These are phyloP conservation scores for Arctia plantaginis DNA, from an alignment of 2,888 invertebrate genomes.

Conservation along the genomic window DNA sequence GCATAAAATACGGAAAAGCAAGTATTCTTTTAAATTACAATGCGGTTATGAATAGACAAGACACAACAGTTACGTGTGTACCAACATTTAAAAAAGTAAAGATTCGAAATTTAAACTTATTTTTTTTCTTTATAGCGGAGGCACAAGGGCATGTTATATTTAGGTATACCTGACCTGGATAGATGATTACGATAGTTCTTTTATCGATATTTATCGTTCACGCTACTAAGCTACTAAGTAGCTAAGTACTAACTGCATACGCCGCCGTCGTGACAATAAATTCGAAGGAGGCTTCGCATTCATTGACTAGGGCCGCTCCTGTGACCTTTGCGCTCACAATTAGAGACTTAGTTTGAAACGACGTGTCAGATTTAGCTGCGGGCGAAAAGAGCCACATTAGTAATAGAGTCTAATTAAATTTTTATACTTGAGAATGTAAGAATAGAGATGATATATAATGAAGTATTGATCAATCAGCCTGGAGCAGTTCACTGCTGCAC, in stretches of 20 bases:
- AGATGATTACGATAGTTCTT: not conserved
- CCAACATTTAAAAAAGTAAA: too few species aligned
- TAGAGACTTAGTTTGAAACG: constrained; percentile 26
- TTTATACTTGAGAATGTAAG: not conserved
- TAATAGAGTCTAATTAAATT: not conserved
- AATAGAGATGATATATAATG: too few species aligned
- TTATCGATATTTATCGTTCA: constrained; percentile 17
- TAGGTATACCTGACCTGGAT: not conserved
- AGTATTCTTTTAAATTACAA: not conserved
- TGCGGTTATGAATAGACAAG: too few species aligned
- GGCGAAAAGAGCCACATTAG: not conserved
- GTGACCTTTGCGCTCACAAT: constrained; percentile 42
- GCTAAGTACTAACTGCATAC: constrained; percentile 59
- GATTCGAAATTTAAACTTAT: too few species aligned
- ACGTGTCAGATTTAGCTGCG: not conserved
- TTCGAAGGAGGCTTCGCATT: constrained; percentile 57
- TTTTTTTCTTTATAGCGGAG: not conserved
- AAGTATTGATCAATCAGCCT: too few species aligned
- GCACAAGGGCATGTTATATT: not conserved
- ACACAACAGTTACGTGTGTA: not conserved
- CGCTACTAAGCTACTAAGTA: constrained; percentile 58
- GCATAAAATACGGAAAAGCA: not conserved
- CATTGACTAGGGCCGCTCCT: constrained; percentile 41
- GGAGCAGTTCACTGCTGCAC: too few species aligned
- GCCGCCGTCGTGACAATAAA: constrained; percentile 70